Evolutionary conservation across 2,888 invertebrate species (phyloP), one percentile per base, ranked within the genome.

Genomic region (Odontocolon sp.): DNA sequence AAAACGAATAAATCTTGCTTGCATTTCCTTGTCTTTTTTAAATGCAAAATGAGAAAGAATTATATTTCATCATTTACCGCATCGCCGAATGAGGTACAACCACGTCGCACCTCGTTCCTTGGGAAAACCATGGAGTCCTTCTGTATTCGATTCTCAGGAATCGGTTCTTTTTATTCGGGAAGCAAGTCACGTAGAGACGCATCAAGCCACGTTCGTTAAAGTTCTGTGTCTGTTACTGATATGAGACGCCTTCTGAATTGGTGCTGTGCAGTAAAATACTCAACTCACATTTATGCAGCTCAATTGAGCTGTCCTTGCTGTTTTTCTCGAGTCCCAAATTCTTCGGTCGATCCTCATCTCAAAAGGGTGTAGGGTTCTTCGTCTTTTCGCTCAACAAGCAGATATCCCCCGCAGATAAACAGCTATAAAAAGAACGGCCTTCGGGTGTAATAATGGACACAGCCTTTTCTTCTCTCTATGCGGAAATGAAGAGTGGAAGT

Each of bases 391-490:
- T 18, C 9, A 33, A 18, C 23, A 3, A 14, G 38, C 21, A 36
- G 23, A 36, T 23, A 21, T 11, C 11, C 38, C 3, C 11, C 18
- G n/a, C n/a, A 11, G n/a, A 21, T 31, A 8, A 31, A 45, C 21
- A 4, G 61, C 31, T 61, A 18, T 45, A 18, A 21, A 45, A 31
- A 61, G 28, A 26, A 57, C n/a, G 26, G 31, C 61, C 45, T 61
- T 61, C n/a, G 6, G 42, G 4, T n/a, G 18, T 8, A 63, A 63
- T 47, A 28, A 47, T 45, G 63, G 63, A 11, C 31, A 14, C 8
- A 11, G 63, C n/a, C 8, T 45, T 47, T 63, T 45, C 61, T 21
- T 21, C 21, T 33, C 33, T 47, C 11, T 16, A 47, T 18, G 47
- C 21, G 45, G 45, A 47, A 63, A 63, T 47, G 45, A 47, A 23